Conservation (phyloP, 2,113 vertebrate genomes). For the Phocoena phocoena region DNA sequence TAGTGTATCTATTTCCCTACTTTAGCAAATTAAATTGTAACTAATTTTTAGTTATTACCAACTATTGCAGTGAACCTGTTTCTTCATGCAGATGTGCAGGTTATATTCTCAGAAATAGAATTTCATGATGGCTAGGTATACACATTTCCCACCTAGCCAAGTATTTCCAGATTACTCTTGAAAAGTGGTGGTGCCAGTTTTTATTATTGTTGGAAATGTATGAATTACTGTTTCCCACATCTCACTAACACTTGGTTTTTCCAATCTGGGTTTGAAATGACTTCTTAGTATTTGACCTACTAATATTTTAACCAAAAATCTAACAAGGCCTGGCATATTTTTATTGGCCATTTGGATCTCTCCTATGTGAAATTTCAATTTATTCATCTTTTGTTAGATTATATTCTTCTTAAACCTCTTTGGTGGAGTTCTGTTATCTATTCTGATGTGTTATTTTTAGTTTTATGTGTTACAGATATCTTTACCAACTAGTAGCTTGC, state of each 20-base stretch:
- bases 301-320: constrained; percentile 27
- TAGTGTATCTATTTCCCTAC: neutral
- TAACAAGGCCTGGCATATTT: neutral
- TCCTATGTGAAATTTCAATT: neutral
- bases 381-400: neutral
- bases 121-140: neutral
- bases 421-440: neutral
- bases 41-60: neutral
- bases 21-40: neutral
- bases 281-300: neutral
- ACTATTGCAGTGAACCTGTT: neutral
- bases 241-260: neutral
- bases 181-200: neutral
- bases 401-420: neutral
- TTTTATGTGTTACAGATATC: neutral
- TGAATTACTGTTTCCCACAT: neutral
- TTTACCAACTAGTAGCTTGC: neutral
- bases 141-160: neutral
- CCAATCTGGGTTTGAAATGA: neutral
- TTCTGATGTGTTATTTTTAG: neutral
- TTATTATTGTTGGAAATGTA: neutral
- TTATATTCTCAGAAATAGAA: neutral
- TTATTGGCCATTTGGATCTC: constrained; percentile 7
- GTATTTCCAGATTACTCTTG: neutral
- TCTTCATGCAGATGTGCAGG: neutral